These are phyloP conservation scores for Drosophila trapezifrons DNA, from an alignment of 1,140 invertebrate species.

Conservation along the genomic window DNA sequence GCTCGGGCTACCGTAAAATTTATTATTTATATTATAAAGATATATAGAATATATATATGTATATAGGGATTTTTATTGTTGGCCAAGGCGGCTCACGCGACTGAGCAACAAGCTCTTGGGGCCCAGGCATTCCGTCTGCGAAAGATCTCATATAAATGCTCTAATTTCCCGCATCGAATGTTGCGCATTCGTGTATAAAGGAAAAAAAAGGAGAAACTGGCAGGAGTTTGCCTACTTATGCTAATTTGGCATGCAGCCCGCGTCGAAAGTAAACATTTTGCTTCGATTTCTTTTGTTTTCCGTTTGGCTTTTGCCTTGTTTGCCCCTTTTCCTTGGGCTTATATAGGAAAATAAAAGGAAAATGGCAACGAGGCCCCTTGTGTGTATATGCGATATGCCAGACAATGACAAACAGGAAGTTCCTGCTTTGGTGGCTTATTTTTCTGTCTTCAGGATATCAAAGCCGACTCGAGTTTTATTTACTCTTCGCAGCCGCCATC, in stretches of 20 bases:
- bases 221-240: conserved; percentile 54
- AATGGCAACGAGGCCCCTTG: neutral
- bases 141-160: conserved; percentile 51
- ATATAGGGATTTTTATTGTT: conserved; percentile 41
- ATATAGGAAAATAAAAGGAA: conserved; percentile 35
- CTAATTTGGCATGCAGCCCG: conserved; percentile 64
- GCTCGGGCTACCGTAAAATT: conserved; percentile 25
- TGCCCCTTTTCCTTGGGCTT: conserved; percentile 37
- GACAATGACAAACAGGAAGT: conserved; percentile 63
- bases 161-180: conserved; percentile 70
- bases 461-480: conserved; percentile 22
- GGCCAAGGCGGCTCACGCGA: conserved; percentile 25
- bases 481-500: conserved; percentile 15
- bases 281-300: conserved; percentile 49
- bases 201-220: conserved; percentile 8
- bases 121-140: conserved; percentile 16
- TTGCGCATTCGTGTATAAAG: conserved; percentile 65
- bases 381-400: conserved; percentile 12
- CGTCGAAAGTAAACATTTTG: conserved; percentile 63
- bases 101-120: conserved; percentile 11
- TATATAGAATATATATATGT: conserved; percentile 19
- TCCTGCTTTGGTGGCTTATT: conserved; percentile 26
- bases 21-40: conserved; percentile 53
- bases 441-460: conserved; percentile 35
- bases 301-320: conserved; percentile 20